phyloP scores from a whole-genome alignment of 2,113 vertebrate genomes.

The Machaerirhynchus nigripectus region DNA sequence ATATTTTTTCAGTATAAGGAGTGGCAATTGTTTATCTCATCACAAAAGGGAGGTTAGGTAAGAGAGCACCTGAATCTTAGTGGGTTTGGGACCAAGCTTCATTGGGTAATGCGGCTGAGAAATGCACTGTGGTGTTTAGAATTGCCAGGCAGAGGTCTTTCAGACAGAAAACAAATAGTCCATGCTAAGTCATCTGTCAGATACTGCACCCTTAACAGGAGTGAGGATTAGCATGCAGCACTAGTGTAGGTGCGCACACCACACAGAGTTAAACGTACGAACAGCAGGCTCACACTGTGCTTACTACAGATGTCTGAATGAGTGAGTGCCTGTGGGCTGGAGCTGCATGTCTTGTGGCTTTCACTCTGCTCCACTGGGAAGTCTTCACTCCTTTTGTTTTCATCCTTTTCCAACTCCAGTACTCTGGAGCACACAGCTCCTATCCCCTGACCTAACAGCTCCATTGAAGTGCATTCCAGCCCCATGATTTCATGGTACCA shows the following conservation, averaged over 20 bases:
- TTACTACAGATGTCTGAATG: conserved; percentile 25
- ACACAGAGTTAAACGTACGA: conserved; percentile 38
- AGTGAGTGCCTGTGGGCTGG: conserved; percentile 38
- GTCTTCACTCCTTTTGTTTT: conserved; percentile 62
- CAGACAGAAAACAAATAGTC: not conserved
- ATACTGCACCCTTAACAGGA: not conserved
- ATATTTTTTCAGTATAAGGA: not conserved
- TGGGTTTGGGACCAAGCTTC: not conserved
- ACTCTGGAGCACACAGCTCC: conserved; percentile 62
- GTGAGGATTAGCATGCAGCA: not conserved
- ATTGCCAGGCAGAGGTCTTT: not conserved
- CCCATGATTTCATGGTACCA: conserved; percentile 75
- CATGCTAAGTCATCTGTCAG: not conserved
- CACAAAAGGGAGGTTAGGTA: not conserved
- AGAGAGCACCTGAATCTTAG: not conserved
- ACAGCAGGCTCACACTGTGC: conserved; percentile 29
- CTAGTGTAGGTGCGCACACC: conserved; percentile 14
- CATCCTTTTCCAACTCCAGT: conserved; percentile 56
- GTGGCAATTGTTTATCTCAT: not conserved
- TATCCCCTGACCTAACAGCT: conserved; percentile 58
- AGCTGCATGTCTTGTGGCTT: conserved; percentile 68
- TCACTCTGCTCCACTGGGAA: conserved; percentile 55
- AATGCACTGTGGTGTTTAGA: not conserved
- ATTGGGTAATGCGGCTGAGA: not conserved
- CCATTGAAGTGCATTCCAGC: conserved; percentile 72